phyloP scores from a whole-genome alignment of 2,113 vertebrate species.

The Clarias batrachus region DNA sequence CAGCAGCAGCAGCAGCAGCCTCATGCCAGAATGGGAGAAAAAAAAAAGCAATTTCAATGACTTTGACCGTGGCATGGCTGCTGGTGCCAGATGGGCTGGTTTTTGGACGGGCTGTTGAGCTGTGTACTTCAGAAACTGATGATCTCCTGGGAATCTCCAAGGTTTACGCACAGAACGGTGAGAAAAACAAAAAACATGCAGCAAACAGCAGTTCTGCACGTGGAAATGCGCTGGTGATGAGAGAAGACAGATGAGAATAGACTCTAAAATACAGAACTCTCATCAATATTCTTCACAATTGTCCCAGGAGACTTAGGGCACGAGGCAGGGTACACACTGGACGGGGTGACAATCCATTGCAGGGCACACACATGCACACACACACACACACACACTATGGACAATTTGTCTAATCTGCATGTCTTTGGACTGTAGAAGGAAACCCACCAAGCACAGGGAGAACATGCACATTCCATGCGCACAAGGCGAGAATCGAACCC shows the following conservation, averaged over 20 bases:
- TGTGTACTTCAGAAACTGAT: background rate
- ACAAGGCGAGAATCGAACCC: too few species aligned
- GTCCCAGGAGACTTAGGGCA: background rate
- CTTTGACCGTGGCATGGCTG: background rate
- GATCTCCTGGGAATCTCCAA: background rate
- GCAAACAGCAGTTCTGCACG: background rate
- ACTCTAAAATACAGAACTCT: background rate
- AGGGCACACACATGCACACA: too few species aligned
- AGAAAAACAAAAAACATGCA: constrained; percentile 9
- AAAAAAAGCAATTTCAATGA: background rate
- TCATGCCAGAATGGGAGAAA: background rate
- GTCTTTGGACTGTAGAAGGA: too few species aligned
- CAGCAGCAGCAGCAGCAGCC: background rate
- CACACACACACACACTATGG: too few species aligned
- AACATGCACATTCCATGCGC: too few species aligned
- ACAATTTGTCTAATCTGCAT: too few species aligned
- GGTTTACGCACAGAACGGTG: background rate
- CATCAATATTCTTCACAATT: background rate
- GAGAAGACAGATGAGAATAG: background rate
- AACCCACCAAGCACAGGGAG: too few species aligned
- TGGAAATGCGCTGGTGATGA: background rate
- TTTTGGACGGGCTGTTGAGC: background rate
- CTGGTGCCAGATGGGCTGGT: constrained; percentile 5
- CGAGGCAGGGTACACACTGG: too few species aligned
- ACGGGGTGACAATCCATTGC: too few species aligned